Conservation (phyloP, 2,888 invertebrate species). For the Pseudococcus jackbeardsleyi region DNA sequence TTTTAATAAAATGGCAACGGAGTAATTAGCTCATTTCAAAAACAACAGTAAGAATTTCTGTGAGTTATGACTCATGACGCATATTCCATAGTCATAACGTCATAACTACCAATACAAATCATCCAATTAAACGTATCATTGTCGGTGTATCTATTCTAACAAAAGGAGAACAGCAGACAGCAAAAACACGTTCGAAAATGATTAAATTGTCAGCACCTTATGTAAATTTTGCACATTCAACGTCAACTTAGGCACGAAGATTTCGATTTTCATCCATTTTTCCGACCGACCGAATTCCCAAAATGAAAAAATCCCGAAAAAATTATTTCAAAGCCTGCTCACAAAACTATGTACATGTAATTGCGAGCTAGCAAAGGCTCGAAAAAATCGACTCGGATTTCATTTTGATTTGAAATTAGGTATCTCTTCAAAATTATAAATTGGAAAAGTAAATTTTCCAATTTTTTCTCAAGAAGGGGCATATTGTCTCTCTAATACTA, state of each 20-base stretch:
- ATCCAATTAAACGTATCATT: not conserved
- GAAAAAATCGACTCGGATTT: no score
- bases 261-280: not conserved
- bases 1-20: not conserved
- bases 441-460: no score
- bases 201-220: not conserved
- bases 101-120: not conserved
- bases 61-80: not conserved
- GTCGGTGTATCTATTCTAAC: not conserved
- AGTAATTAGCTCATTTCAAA: not conserved
- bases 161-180: not conserved
- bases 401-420: no score
- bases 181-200: slow-evolving; percentile 9
- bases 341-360: no score
- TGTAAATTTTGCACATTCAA: not conserved
- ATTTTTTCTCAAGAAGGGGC: no score
- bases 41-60: not conserved
- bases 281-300: no score
- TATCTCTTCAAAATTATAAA: no score
- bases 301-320: no score
- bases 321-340: no score
- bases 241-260: not conserved
- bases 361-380: no score
- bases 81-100: not conserved
- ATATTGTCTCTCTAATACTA: no score